Conservation (phyloP, 2,888 invertebrate species). For the Archaeoteleia sp. region DNA sequence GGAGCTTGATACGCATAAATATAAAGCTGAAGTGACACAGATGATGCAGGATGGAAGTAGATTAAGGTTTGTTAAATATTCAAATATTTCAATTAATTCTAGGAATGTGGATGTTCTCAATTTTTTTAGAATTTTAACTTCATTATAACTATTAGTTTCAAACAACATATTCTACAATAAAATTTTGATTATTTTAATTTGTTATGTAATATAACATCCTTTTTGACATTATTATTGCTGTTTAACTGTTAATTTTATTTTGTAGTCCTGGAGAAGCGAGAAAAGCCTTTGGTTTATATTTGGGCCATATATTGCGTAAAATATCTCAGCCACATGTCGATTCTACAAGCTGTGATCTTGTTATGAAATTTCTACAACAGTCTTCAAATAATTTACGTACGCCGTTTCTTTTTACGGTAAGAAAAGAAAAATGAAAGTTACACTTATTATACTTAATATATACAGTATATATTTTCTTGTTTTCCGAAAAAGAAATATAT, state of each 20-base stretch:
- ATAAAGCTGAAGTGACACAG: conserved; percentile 78
- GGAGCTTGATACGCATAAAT: conserved; percentile 76
- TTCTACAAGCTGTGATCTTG: conserved; percentile 77
- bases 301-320: conserved; percentile 84
- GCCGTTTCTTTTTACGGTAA: conserved; percentile 80
- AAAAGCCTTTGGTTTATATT: conserved; percentile 86
- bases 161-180: neutral
- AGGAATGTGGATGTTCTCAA: no score
- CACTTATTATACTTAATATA: no score
- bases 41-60: conserved; percentile 81
- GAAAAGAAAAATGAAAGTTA: no score
- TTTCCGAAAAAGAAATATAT: neutral
- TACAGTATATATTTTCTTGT: conserved; percentile 1
- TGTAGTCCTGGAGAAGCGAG: conserved; percentile 80
- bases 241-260: conserved; percentile 24
- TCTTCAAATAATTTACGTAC: conserved; percentile 83
- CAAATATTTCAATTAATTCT: conserved; percentile 6
- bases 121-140: no score
- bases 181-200: neutral
- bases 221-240: no score
- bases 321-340: conserved; percentile 77
- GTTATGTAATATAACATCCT: no score
- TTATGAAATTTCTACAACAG: conserved; percentile 85
- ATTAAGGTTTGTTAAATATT: conserved; percentile 78
- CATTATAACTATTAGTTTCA: no score